Percentiles rank a stretch among this genome's conserved stretches.
phyloP scores from a whole-genome alignment of 2,113 vertebrate genomes.

The Petrocephalus microphthalmus region DNA sequence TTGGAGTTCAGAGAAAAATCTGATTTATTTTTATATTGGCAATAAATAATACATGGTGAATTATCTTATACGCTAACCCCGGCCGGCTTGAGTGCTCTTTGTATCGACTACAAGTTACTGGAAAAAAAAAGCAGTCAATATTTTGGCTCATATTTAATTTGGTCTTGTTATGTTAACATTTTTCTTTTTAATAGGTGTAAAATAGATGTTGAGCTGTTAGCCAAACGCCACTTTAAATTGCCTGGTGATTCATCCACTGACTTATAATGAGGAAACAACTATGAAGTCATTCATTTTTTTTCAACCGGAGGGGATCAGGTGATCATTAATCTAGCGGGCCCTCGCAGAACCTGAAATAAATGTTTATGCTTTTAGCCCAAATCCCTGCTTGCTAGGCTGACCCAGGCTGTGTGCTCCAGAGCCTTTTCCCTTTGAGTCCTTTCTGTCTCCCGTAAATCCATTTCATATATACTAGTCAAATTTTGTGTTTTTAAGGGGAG shows the following conservation, averaged over 20 bases:
- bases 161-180: neutral
- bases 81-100: neutral
- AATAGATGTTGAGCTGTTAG: conserved; percentile 5
- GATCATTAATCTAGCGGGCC: conserved; percentile 11
- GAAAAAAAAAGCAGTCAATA: neutral
- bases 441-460: neutral
- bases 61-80: neutral
- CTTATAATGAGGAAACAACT: conserved; percentile 14
- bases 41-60: conserved; percentile 4
- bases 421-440: neutral
- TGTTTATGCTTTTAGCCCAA: neutral
- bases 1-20: neutral
- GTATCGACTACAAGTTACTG: neutral
- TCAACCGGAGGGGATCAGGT: neutral
- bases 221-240: conserved; percentile 8
- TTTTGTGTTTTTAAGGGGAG: conserved; percentile 8
- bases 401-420: neutral
- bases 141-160: neutral
- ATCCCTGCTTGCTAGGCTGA: conserved; percentile 3
- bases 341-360: conserved; percentile 10
- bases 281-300: conserved; percentile 12
- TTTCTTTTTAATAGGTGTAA: conserved; percentile 11
- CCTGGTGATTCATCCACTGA: conserved; percentile 12
- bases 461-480: neutral
- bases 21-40: neutral